Evolutionary conservation across 2,888 invertebrate species (phyloP).

Genomic region (Suillia variegata): DNA sequence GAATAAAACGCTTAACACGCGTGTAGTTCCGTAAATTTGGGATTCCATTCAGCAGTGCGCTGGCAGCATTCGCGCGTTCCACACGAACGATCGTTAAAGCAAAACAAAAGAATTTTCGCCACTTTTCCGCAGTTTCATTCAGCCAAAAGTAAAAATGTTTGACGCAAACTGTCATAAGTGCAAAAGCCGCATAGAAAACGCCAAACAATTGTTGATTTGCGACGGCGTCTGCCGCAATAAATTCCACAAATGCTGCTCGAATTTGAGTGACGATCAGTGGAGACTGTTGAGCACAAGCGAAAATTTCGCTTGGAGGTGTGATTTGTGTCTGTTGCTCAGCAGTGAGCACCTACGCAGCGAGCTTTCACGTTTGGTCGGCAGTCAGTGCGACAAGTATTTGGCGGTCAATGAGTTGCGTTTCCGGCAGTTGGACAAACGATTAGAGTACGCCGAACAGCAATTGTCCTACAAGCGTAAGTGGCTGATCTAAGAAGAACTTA

Average conservation of each 20-base stretch:
- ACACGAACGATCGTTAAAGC: too few species aligned
- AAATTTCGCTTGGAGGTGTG: slow-evolving; percentile 14
- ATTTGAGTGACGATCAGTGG: slow-evolving; percentile 7
- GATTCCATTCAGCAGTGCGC: too few species aligned
- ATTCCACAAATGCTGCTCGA: slow-evolving; percentile 12
- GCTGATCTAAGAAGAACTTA: background rate
- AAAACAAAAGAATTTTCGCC: background rate
- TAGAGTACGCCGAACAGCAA: slow-evolving; percentile 2
- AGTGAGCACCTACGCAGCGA: background rate
- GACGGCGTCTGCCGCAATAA: slow-evolving; percentile 11
- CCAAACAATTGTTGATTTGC: slow-evolving; percentile 4
- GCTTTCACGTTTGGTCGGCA: background rate
- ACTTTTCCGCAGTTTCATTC: background rate
- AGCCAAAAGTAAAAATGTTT: background rate
- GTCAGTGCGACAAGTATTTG: slow-evolving; percentile 7
- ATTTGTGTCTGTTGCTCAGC: background rate
- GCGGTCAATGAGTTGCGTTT: slow-evolving; percentile 1
- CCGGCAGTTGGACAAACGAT: slow-evolving; percentile 10
- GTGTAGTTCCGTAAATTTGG: too few species aligned
- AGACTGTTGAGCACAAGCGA: slow-evolving; percentile 1
- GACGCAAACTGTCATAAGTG: background rate
- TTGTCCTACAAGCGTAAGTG: background rate
- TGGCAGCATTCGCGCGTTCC: too few species aligned
- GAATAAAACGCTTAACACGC: too few species aligned
- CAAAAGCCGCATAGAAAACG: too few species aligned